Evolutionary conservation across 1,140 invertebrate genomes (phyloP), one percentile per base, ranked within the genome.

Genomic region (Apis cerana): DNA sequence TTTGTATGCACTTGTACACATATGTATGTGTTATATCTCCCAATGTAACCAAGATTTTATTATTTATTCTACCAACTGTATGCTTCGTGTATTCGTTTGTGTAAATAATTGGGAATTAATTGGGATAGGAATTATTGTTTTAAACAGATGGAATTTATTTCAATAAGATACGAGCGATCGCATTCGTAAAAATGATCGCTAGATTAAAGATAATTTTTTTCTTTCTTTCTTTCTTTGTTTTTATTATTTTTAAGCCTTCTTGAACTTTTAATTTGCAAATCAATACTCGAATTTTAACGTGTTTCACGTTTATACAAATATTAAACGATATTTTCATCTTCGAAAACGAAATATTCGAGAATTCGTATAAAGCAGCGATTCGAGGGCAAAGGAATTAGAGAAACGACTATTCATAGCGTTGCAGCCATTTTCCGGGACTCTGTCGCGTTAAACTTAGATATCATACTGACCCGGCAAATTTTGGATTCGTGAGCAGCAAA

Each of bases 371-470:
- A 88, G 90, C 90, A 90, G 86, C 75, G 80, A 69, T 83, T 75
- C 83, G 85, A 89, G 88, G 81, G 87, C 85, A 89, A 71, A 67
- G 86, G 86, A 91, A 87, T 92, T 89, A 88, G 76, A 89, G 76
- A 82, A 78, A 82, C 85, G 83, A 80, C 91, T 93, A 92, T 92
- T 92, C 83, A 91, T 91, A 93, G 91, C 84, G 65, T 82, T 83
- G 82, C 83, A 86, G 89, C 90, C 88, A 91, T 92, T 93, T 92
- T 93, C 91, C 90, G 89, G 90, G 90, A 90, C 87, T 90, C 72
- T n/a, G 84, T 82, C 88, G 88, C 81, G 89, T 91, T 91, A 91
- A 88, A 91, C 88, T 92, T 91, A 91, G 88, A 85, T 72, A 48
- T 71, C 80, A 33, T 69, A 75, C 80, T 43, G 85, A 88, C 84